A percentile compares a stretch with the other conserved stretches of the same genome.
phyloP scores from a whole-genome alignment of 2,113 vertebrate genomes.

The Monopterus albus region DNA sequence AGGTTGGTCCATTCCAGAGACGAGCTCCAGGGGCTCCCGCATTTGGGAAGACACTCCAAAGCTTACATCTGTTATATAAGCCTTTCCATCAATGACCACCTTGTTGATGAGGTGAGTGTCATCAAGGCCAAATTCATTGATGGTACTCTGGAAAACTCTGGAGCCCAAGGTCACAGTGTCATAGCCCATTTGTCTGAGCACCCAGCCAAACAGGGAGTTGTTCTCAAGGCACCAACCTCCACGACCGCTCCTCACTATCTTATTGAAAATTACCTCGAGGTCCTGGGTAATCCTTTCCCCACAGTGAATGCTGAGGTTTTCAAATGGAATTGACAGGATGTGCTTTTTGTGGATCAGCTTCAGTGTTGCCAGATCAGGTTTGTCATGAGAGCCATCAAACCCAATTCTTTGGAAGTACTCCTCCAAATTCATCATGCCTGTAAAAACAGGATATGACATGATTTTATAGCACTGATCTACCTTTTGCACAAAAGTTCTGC shows the following conservation, averaged over 20 bases:
- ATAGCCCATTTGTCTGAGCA: slow-evolving; percentile 85
- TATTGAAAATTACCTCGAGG: slow-evolving; percentile 79
- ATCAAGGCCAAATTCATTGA: slow-evolving; percentile 25
- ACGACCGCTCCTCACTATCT: slow-evolving; percentile 82
- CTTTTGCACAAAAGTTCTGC: too few species aligned
- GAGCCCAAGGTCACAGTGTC: slow-evolving; percentile 69
- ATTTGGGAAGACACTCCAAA: slow-evolving; percentile 86
- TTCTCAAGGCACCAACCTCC: slow-evolving; percentile 92
- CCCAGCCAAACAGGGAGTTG: slow-evolving; percentile 88
- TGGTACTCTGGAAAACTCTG: slow-evolving; percentile 68
- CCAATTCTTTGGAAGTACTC: slow-evolving; percentile 91
- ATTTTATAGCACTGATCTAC: not conserved
- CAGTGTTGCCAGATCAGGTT: slow-evolving; percentile 83
- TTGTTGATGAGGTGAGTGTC: slow-evolving; percentile 75
- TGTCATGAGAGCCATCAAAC: slow-evolving; percentile 73
- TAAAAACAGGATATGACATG: slow-evolving; percentile 3
- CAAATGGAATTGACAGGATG: slow-evolving; percentile 84
- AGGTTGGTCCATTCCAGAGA: slow-evolving; percentile 82
- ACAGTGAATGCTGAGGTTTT: slow-evolving; percentile 90
- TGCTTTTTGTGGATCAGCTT: slow-evolving; percentile 82
- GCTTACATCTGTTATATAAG: slow-evolving; percentile 85
- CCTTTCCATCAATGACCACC: slow-evolving; percentile 77
- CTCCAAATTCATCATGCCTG: slow-evolving; percentile 83
- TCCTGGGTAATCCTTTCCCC: slow-evolving; percentile 81
- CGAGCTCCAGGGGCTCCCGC: slow-evolving; percentile 87